Conservation (phyloP, 2,797 vertebrate genomes). For the Notoglanidium macrostoma region DNA sequence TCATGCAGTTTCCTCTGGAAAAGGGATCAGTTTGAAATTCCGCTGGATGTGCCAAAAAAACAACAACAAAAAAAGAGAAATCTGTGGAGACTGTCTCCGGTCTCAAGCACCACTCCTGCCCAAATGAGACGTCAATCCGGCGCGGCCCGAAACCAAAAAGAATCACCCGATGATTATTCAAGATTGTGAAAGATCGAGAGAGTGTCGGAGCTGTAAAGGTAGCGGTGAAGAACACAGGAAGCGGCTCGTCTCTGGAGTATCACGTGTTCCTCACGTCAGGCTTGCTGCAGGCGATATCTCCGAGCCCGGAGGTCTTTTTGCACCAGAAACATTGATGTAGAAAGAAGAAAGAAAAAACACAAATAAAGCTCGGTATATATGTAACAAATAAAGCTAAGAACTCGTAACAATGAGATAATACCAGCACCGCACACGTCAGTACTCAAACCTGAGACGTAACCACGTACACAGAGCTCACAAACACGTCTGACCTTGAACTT, state of each 20-base stretch:
- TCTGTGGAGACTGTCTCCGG: background rate
- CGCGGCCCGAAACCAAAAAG: background rate
- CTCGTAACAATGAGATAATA: background rate
- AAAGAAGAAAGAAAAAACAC: background rate
- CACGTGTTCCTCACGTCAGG: constrained; percentile 9
- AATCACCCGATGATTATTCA: background rate
- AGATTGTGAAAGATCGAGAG: background rate
- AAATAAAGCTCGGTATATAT: background rate
- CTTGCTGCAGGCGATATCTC: constrained; percentile 26
- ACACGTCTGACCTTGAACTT: no score
- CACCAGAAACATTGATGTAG: constrained; percentile 2
- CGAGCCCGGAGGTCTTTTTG: background rate
- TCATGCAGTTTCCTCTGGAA: background rate
- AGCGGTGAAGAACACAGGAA: background rate
- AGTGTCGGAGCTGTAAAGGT: background rate
- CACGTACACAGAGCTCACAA: no score
- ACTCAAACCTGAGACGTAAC: background rate
- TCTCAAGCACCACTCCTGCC: background rate
- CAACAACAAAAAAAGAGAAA: background rate
- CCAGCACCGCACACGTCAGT: no score
- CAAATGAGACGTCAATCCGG: background rate
- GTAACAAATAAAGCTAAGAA: background rate
- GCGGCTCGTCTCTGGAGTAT: background rate
- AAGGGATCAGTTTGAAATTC: background rate
- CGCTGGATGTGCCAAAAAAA: background rate